Percentiles rank a stretch among this genome's conserved stretches.
phyloP scores from a whole-genome alignment of 1,140 invertebrate genomes.

The Eriocheir sinensis region DNA sequence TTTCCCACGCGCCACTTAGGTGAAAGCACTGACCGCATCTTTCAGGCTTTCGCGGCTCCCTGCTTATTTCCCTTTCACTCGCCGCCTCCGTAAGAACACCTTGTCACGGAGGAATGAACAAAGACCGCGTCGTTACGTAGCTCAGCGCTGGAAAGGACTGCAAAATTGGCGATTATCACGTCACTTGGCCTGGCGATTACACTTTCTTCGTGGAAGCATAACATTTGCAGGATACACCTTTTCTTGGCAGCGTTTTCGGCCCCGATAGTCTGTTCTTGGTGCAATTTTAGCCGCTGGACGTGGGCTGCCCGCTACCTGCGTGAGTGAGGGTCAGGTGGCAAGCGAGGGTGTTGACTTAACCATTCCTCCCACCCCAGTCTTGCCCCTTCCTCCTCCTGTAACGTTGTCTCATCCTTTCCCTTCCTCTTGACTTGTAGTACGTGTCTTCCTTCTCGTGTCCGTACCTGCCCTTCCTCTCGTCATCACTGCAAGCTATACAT shows the following conservation, averaged over 20 bases:
- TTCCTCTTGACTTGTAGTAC: too few species aligned
- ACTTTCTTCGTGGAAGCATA: neutral
- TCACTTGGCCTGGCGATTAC: neutral
- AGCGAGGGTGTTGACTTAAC: constrained; percentile 6
- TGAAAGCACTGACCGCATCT: too few species aligned
- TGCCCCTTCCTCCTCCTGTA: neutral
- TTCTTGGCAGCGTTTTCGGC: neutral
- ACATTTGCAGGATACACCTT: neutral
- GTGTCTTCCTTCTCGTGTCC: neutral
- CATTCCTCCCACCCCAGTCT: neutral
- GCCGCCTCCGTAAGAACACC: neutral
- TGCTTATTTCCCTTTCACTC: neutral
- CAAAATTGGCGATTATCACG: neutral
- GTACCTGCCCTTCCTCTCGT: neutral
- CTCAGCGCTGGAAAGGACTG: neutral
- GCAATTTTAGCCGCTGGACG: neutral
- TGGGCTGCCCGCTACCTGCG: neutral
- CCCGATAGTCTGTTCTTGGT: neutral
- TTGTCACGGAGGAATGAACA: neutral
- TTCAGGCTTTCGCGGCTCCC: too few species aligned
- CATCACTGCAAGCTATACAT: too few species aligned
- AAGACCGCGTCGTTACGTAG: neutral
- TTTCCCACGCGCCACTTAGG: neutral
- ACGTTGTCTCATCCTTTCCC: neutral
- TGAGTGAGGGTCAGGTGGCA: neutral